Evolutionary conservation across 2,113 vertebrate species (phyloP).

Genomic region (Numida meleagris): DNA sequence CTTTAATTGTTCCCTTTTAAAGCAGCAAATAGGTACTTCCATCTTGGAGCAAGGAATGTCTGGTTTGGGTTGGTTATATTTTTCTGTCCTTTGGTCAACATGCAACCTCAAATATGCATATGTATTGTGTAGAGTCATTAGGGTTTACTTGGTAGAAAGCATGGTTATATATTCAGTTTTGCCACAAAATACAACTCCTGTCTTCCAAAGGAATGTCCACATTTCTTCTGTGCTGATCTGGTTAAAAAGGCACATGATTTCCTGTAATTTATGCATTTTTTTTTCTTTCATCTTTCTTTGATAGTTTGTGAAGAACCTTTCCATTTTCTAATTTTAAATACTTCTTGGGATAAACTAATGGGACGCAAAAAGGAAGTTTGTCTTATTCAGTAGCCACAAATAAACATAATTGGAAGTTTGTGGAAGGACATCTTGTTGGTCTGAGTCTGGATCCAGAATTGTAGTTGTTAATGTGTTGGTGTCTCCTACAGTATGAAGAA

Average conservation of each 20-base stretch:
- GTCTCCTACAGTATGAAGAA: background rate
- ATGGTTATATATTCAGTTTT: slow-evolving; percentile 60
- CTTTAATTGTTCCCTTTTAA: slow-evolving; percentile 23
- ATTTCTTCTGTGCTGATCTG: slow-evolving; percentile 35
- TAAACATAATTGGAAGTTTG: slow-evolving; percentile 5
- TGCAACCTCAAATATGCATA: slow-evolving; percentile 68
- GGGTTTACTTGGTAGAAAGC: slow-evolving; percentile 60
- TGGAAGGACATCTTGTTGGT: background rate
- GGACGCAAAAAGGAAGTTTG: background rate
- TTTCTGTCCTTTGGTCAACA: slow-evolving; percentile 16
- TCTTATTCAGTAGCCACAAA: slow-evolving; percentile 2
- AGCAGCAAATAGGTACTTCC: slow-evolving; percentile 60
- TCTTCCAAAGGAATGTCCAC: slow-evolving; percentile 13
- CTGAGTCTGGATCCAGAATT: background rate
- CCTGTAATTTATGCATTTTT: slow-evolving; percentile 23
- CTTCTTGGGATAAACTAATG: slow-evolving; percentile 16
- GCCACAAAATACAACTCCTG: slow-evolving; percentile 46
- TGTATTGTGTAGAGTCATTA: slow-evolving; percentile 54
- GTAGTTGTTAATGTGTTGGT: background rate
- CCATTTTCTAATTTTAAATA: background rate
- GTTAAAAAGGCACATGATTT: slow-evolving; percentile 52
- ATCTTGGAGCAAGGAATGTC: slow-evolving; percentile 32
- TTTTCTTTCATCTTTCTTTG: background rate
- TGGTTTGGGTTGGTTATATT: slow-evolving; percentile 48
- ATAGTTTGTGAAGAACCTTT: background rate